Base-by-base conservation (phyloP, 2,888 invertebrate genomes). In the Lithophane ornitopus region DNA sequence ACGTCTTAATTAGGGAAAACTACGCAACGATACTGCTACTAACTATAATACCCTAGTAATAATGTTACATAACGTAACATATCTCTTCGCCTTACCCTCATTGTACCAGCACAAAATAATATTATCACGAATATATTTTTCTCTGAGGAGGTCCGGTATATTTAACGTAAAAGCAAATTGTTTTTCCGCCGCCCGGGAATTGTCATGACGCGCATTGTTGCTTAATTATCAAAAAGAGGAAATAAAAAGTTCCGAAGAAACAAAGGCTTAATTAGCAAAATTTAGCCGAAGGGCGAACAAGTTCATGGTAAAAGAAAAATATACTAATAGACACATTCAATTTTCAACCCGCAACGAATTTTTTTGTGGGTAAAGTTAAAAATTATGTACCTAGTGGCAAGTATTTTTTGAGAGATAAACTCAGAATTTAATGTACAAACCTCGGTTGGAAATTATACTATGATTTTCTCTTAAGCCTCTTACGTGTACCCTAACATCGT, bases 401-500 rank as follows among this genome's bases (percentile, higher is more conserved):
- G n/a, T 68, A 70, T 61, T 73, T 87, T 79, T 76, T 46, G 8
- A 26, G 63, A 81, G 69, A 85, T 86, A 80, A 82, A 79, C 72
- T 70, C 74, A 46, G 78, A 81, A 76, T 81, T 85, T 85, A 80
- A 87, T 82, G 81, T 85, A 87, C 86, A 89, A 90, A 89, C 76
- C 78, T 89, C 82, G 85, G 87, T 80, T 86, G 85, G 85, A 90
- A 90, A 90, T 90, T 85, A 89, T 91, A 90, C 89, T 89, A 90
- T 90, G 90, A 91, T 91, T 90, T 92, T 90, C 90, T 90, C 90
- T 91, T 91, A 91, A 91, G 89, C 90, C 88, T 89, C 91, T 92
- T 91, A 90, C 85, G 86, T 81, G 86, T 88, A 88, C 90, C 88
- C 81, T 88, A 87, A 89, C 87, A 86, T 88, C 88, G 89, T 89